A percentile compares a stretch with the other conserved stretches of the same genome.
Conservation (phyloP, 2,113 vertebrate genomes). For the Leuciscus idus region DNA sequence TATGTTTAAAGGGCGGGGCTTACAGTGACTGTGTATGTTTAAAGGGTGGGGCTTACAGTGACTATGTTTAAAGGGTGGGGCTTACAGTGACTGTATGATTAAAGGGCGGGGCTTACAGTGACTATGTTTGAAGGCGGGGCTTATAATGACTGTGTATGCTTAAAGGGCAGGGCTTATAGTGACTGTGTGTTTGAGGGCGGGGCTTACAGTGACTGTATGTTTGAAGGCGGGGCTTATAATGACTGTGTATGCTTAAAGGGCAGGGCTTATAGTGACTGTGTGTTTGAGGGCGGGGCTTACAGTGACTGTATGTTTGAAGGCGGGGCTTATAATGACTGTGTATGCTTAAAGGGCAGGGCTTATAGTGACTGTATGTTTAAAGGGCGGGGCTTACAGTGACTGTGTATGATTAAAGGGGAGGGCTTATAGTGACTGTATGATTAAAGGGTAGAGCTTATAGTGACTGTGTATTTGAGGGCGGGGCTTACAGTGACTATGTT, state of each 20-base stretch:
- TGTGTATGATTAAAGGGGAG: background rate
- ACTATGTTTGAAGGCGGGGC: background rate
- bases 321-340: background rate
- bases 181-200: background rate
- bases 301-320: background rate
- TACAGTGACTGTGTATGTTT: background rate
- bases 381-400: background rate
- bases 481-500: too few relatives aligned
- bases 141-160: background rate
- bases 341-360: background rate
- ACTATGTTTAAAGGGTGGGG: background rate
- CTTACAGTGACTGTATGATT: background rate
- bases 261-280: background rate
- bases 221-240: background rate
- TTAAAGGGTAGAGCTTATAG: background rate
- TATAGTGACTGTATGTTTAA: background rate
- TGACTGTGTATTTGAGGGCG: background rate
- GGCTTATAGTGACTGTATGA: background rate
- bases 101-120: background rate
- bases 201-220: background rate
- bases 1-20: background rate
- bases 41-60: background rate
- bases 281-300: background rate
- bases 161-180: background rate
- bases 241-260: background rate